Conservation (phyloP, 1,140 invertebrate genomes). For the Eciton burchellii region DNA sequence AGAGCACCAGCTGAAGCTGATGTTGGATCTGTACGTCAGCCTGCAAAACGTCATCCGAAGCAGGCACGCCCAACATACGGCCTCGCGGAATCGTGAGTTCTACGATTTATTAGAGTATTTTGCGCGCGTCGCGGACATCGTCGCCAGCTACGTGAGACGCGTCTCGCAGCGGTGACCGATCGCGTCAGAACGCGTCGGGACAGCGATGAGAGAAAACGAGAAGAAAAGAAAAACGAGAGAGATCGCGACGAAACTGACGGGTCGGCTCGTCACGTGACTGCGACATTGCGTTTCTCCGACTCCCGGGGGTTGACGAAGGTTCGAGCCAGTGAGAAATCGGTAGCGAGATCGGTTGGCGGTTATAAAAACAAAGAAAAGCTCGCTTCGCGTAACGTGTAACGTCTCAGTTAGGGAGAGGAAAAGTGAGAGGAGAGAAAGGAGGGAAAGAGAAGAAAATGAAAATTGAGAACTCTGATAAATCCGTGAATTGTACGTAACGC, state of each 20-base stretch:
- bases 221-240: too few species aligned
- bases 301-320: too few species aligned
- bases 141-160: not conserved
- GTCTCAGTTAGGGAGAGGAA: too few species aligned
- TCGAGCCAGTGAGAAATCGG: too few species aligned
- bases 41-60: conserved; percentile 83
- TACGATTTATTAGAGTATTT: conserved; percentile 42
- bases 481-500: too few species aligned
- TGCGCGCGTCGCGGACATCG: not conserved
- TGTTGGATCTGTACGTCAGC: conserved; percentile 81
- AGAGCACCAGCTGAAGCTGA: conserved; percentile 81
- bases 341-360: not conserved
- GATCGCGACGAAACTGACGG: not conserved
- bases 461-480: too few species aligned
- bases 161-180: conserved; percentile 11
- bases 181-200: not conserved
- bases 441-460: not conserved
- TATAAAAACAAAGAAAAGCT: too few species aligned
- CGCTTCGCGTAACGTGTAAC: too few species aligned
- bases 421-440: too few species aligned
- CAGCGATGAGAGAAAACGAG: not conserved
- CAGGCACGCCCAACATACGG: conserved; percentile 79
- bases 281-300: too few species aligned
- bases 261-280: not conserved
- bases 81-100: conserved; percentile 84